Conservation (phyloP, 2,797 vertebrate genomes). For the Sebastes matsubarae region DNA sequence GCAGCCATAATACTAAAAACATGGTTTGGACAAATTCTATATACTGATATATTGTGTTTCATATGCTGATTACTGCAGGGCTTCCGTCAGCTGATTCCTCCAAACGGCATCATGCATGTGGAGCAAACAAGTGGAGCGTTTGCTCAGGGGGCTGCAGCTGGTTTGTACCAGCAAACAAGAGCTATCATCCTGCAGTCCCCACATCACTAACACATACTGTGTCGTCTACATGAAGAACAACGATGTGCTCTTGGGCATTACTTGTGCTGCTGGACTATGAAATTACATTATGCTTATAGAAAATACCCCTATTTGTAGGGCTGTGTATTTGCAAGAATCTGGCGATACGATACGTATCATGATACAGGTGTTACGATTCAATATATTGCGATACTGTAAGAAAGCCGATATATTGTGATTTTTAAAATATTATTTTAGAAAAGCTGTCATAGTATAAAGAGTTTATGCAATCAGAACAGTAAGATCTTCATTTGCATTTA, state of each 20-base stretch:
- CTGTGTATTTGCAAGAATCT: too few relatives aligned
- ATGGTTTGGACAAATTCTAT: neutral
- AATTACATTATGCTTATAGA: neutral
- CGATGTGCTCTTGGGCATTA: neutral
- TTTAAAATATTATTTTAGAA: too few relatives aligned
- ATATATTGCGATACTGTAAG: too few relatives aligned
- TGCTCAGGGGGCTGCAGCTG: slow-evolving; percentile 17
- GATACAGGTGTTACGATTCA: too few relatives aligned
- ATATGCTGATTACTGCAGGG: neutral
- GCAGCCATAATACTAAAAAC: neutral
- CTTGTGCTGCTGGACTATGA: neutral
- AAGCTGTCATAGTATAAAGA: too few relatives aligned
- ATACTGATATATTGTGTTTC: neutral
- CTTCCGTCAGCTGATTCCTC: neutral
- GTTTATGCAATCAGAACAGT: too few relatives aligned
- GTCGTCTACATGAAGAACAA: neutral
- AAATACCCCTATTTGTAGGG: neutral
- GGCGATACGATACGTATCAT: too few relatives aligned
- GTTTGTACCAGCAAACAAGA: slow-evolving; percentile 39
- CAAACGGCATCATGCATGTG: slow-evolving; percentile 43
- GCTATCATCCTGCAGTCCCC: slow-evolving; percentile 2
- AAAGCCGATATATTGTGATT: too few relatives aligned
- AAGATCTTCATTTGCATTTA: too few relatives aligned
- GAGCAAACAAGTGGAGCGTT: slow-evolving; percentile 5
- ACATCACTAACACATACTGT: slow-evolving; percentile 31